Evolutionary conservation across 1,140 invertebrate genomes (phyloP).

Genomic region (Trissolcus basalis): DNA sequence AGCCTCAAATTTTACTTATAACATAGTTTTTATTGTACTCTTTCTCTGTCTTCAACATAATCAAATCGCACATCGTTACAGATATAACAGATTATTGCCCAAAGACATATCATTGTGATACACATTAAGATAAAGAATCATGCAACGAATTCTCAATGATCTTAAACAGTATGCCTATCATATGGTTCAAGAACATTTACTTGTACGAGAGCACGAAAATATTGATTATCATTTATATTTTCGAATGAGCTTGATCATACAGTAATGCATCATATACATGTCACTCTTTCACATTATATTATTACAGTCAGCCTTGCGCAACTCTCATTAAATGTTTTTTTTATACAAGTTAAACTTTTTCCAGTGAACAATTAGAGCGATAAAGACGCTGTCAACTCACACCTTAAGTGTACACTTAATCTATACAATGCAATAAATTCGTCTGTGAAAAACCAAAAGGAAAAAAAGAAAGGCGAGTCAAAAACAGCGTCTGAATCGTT

Average conservation of each 20-base stretch:
- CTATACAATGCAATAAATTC: too few relatives aligned
- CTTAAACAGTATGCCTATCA: slow-evolving; percentile 54
- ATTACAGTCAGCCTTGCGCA: slow-evolving; percentile 25
- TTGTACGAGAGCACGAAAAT: slow-evolving; percentile 64
- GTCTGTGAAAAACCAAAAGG: neutral
- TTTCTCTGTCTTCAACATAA: too few relatives aligned
- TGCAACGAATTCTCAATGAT: slow-evolving; percentile 55
- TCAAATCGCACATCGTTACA: slow-evolving; percentile 63
- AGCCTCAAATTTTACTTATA: too few relatives aligned
- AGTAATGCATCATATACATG: slow-evolving; percentile 26
- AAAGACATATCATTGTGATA: slow-evolving; percentile 63
- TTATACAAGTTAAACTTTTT: too few relatives aligned
- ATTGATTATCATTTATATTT: slow-evolving; percentile 55
- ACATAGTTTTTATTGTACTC: slow-evolving; percentile 55
- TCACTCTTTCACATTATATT: slow-evolving; percentile 27
- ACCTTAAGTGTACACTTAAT: neutral
- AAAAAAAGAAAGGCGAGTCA: neutral
- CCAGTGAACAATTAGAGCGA: neutral
- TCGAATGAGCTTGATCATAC: slow-evolving; percentile 38
- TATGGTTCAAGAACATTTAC: slow-evolving; percentile 47
- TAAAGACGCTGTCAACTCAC: neutral
- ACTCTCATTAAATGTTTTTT: slow-evolving; percentile 17
- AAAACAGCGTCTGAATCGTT: too few relatives aligned
- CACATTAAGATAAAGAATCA: slow-evolving; percentile 66
- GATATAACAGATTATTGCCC: slow-evolving; percentile 67